phyloP scores from a whole-genome alignment of 2,888 invertebrate species.

The Epirrhoe alternata region DNA sequence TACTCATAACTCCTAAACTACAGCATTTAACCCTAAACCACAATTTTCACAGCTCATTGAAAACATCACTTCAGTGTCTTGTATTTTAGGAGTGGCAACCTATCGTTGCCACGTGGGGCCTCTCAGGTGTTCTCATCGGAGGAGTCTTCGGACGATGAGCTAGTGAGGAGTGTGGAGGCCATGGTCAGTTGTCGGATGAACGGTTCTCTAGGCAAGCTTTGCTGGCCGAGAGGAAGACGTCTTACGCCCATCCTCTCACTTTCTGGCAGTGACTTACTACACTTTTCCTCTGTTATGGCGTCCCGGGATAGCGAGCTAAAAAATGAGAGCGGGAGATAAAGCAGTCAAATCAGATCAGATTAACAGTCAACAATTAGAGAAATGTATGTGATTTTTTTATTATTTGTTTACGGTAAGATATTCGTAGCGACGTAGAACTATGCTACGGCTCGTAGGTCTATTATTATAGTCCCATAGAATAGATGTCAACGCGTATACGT shows the following conservation, averaged over 20 bases:
- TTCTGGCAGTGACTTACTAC: slow-evolving; percentile 86
- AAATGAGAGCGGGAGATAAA: slow-evolving; percentile 34
- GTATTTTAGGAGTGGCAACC: slow-evolving; percentile 81
- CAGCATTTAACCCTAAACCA: slow-evolving; percentile 25
- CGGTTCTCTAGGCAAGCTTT: slow-evolving; percentile 85
- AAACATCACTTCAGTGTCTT: slow-evolving; percentile 65
- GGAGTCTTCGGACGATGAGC: slow-evolving; percentile 85
- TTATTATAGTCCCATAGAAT: background rate
- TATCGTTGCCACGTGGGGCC: slow-evolving; percentile 79
- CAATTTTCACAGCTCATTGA: slow-evolving; percentile 42
- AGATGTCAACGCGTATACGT: slow-evolving; percentile 19
- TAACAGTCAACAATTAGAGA: too few relatives aligned
- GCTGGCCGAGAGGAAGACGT: slow-evolving; percentile 83
- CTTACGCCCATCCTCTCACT: slow-evolving; percentile 83
- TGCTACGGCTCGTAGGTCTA: slow-evolving; percentile 14
- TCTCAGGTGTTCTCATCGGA: slow-evolving; percentile 83
- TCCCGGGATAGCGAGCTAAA: slow-evolving; percentile 86
- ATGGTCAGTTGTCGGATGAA: slow-evolving; percentile 86
- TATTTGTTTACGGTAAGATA: background rate
- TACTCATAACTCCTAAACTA: slow-evolving; percentile 10
- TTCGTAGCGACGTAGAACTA: background rate
- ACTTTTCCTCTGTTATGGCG: slow-evolving; percentile 90
- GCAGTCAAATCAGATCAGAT: too few relatives aligned
- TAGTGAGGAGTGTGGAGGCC: slow-evolving; percentile 86
- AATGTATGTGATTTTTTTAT: background rate